Base-by-base conservation (phyloP, 2,113 vertebrate genomes). In the Neolamprologus sp. region DNA sequence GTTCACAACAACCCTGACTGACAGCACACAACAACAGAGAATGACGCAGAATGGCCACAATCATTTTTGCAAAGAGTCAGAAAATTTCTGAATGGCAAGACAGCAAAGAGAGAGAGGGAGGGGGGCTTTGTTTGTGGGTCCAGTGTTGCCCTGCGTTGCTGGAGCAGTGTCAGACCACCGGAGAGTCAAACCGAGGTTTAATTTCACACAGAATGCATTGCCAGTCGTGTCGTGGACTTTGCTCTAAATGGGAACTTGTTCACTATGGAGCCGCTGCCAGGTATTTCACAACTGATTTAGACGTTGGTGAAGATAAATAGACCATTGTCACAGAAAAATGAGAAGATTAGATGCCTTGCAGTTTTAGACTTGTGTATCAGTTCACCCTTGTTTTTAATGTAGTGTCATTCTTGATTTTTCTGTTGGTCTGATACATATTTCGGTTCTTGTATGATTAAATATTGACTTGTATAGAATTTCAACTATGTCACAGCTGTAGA, bases 51-150 rank as follows among this genome's bases (percentile, higher is more conserved):
- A 96, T 42, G 80, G 85, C 85, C 94, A 95, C 94, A 94, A 95
- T 95, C 82, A 83, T 91, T 96, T 95, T 94, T 96, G 96, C 94
- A 96, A 95, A 86, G 91, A 95, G 93, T 94, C 92, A 93, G 93
- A 95, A 95, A 94, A 91, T 89, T 17, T 95, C 85, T 95, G 94
- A 96, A 96, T 96, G 91, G 84, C 92, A 95, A 96, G 95, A 94
- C 95, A 95, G 95, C 94, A 93, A 86, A 95, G 91, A 87, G 93
- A 88, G 93, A 79, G 93, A 47, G 90, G 53, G 84, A 37, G 65
- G 51, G 85, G 75, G 58, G 71, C 68, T 90, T 95, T 96, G 92
- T 94, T 92, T 87, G 85, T 81, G 83, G 84, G 73, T 33, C 84
- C 71, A 85, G 54, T 87, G 92, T 88, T 94, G 82, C 81, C 58